Conservation (phyloP, 2,113 vertebrate genomes). For the Patagioenas fasciata region DNA sequence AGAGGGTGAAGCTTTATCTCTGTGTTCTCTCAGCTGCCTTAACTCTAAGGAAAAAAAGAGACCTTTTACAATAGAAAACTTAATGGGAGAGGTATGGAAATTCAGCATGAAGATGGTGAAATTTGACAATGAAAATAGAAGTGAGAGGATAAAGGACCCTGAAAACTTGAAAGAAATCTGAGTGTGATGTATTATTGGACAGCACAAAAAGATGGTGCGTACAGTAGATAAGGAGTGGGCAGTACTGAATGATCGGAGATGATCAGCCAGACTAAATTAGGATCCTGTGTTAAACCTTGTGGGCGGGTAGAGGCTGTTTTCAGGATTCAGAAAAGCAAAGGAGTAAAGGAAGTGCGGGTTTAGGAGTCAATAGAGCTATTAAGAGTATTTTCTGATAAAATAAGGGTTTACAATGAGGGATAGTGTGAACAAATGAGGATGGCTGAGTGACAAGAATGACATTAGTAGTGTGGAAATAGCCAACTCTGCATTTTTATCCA, state of each 20-base stretch:
- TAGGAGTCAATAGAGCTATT: neutral
- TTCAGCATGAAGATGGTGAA: neutral
- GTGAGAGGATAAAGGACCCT: neutral
- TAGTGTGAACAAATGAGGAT: neutral
- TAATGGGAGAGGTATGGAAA: neutral
- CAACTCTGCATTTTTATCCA: neutral
- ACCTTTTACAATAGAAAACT: neutral
- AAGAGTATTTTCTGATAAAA: neutral
- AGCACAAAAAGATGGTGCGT: neutral
- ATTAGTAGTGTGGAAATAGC: neutral
- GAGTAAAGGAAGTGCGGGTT: neutral
- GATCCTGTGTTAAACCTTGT: neutral
- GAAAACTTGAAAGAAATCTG: neutral
- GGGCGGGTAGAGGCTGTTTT: neutral
- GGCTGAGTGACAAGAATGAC: neutral
- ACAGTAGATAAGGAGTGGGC: neutral
- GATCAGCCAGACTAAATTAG: neutral
- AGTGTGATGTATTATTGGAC: neutral
- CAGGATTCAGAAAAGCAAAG: neutral
- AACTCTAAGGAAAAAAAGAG: neutral
- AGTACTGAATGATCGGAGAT: accelerated
- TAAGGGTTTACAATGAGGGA: neutral
- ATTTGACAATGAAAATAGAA: neutral
- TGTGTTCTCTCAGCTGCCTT: neutral
- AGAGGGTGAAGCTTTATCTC: neutral